These are phyloP conservation scores for Gonatopus flavifemur DNA, from an alignment of 1,140 invertebrate genomes.

Conservation along the genomic window DNA sequence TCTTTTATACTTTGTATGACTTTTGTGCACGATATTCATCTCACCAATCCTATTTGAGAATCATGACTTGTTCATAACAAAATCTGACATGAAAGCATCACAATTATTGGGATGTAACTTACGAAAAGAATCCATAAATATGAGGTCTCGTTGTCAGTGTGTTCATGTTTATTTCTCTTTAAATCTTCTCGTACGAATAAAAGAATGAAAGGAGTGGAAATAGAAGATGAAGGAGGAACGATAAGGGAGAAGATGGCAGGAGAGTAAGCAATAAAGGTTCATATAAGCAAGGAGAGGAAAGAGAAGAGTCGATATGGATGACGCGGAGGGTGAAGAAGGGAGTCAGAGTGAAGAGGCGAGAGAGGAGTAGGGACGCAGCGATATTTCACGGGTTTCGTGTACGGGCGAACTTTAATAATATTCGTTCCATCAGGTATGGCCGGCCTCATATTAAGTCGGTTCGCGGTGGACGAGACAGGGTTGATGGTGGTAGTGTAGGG, in stretches of 20 bases:
- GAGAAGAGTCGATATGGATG: no score
- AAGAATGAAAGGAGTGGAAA: background rate
- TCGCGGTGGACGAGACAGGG: constrained; percentile 25
- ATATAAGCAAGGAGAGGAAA: no score
- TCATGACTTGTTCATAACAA: no score
- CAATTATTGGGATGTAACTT: no score
- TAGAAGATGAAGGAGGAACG: constrained; percentile 1
- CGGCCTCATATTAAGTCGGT: constrained; percentile 56
- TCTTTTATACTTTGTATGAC: no score
- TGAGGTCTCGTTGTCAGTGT: no score
- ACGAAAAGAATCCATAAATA: no score
- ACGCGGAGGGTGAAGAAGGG: constrained; percentile 1
- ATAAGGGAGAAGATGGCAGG: background rate
- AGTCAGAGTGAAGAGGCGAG: constrained; percentile 1
- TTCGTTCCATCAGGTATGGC: constrained; percentile 58
- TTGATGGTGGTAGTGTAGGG: constrained; percentile 20
- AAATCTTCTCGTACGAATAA: background rate
- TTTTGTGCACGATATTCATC: no score
- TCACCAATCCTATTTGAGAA: no score
- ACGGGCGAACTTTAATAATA: constrained; percentile 59
- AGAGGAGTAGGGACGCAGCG: constrained; percentile 24
- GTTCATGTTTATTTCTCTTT: no score
- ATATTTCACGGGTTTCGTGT: constrained; percentile 57
- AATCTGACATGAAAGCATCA: no score
- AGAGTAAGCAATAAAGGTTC: no score